Evolutionary conservation across 2,113 vertebrate species (phyloP), one percentile per base, ranked within the genome.

Genomic region (Oryzias curvinotus): DNA sequence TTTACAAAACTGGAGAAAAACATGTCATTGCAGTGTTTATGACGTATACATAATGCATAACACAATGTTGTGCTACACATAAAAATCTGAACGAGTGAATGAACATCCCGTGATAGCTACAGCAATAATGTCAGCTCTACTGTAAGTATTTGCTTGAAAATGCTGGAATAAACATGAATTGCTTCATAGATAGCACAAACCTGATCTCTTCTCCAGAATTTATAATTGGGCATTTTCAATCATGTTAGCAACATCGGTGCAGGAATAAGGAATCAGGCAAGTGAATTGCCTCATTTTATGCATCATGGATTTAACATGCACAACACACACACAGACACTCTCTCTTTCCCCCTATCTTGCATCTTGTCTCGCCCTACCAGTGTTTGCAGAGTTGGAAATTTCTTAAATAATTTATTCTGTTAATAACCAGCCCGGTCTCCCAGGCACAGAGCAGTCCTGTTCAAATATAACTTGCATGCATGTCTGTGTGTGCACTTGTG

Each of bases 321-420:
- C 55, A 65, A 64, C 5, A 50, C 16, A 19, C 18, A 49, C 23
- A 42, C 14, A 50, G 25, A 44, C 26, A 53, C 43, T 25, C 41
- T 41, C 8, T 5, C 52, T 51, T 23, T 54, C 50, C 47, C 17
- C 57, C 52, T 52, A 43, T 67, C 66, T 52, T 52, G 51, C 52
- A 61, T 65, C 46, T 63, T 25, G 57, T 65, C 52, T 79, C 71
- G 66, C 67, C 52, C 64, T 44, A 46, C 56, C 53, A 64, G 49
- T 90, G 83, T 91, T 92, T 91, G 85, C 83, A 66, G 78, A 87
- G 73, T 81, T 88, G 75, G 77, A 88, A 68, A 88, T 88, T 74
- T 90, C 86, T 87, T 90, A 81, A 92, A 93, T 92, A 91, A 92
- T 92, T 88, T 74, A 92, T 86, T 83, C 68, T 81, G 85, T 87